Evolutionary conservation across 2,888 invertebrate species (phyloP).

Genomic region (Serrognathus titanus): DNA sequence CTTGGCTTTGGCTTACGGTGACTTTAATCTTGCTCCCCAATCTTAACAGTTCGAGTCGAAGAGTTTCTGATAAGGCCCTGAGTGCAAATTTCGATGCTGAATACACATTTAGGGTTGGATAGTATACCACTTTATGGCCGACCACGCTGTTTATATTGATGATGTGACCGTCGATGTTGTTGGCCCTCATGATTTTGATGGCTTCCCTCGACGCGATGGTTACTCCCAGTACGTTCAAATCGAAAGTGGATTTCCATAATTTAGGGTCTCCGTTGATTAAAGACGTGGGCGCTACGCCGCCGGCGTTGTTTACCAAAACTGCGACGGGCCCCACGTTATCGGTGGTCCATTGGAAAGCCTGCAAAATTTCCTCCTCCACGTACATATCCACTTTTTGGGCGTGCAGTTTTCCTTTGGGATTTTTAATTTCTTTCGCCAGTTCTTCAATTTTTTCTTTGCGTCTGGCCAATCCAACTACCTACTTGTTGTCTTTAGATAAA

Average conservation of each 20-base stretch:
- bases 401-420: too few species aligned
- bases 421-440: too few species aligned
- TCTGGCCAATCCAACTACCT: too few species aligned
- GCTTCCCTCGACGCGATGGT: slow-evolving; percentile 35
- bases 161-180: slow-evolving; percentile 35
- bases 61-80: slow-evolving; percentile 24
- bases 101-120: slow-evolving; percentile 28
- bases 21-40: slow-evolving; percentile 28
- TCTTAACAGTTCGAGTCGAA: slow-evolving; percentile 19
- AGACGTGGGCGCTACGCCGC: too few species aligned
- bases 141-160: slow-evolving; percentile 36
- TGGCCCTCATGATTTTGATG: slow-evolving; percentile 30
- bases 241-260: slow-evolving; percentile 11
- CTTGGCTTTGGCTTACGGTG: slow-evolving; percentile 25
- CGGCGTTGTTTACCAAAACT: too few species aligned
- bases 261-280: slow-evolving; percentile 12
- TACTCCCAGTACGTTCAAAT: slow-evolving; percentile 14
- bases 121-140: slow-evolving; percentile 30
- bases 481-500: too few species aligned
- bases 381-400: too few species aligned
- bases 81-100: slow-evolving; percentile 29
- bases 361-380: too few species aligned
- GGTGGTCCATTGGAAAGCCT: too few species aligned
- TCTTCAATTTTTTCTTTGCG: too few species aligned
- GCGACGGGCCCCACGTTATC: too few species aligned